Evolutionary conservation across 1,140 invertebrate species (phyloP), one percentile per base, ranked within the genome.

Genomic region (Drosophila nigrodunni): DNA sequence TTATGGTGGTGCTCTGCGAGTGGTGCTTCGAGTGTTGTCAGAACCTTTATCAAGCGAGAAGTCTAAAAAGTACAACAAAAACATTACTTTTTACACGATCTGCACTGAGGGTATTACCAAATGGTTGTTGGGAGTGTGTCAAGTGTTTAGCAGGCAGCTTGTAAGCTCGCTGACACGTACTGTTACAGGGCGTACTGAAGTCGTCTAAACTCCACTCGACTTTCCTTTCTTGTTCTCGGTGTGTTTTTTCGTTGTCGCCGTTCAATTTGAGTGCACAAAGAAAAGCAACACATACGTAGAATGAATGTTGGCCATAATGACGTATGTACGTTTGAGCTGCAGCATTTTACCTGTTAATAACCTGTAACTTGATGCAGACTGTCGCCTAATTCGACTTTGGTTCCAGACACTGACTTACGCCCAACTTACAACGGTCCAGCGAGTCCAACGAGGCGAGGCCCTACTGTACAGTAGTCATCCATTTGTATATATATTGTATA

Each of bases 201-300:
- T 30, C 25, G 25, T 30, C 3, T 5, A 0, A 30, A 30, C 25
- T 30, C 39, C 30, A 25, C 6, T 25, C 13, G 11, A 25, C 13
- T 13, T 54, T 35, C 11, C 50, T 54, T 64, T 60, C 21, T 52
- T 15, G 18, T 34, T 41, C 43, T 61, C 50, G 37, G 25, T 47
- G 15, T 9, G 25, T 30, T 30, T 5, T 60, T 5, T 54, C 13
- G 65, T 87, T 88, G 83, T 89, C 77, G 80, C 74, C 83, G 83
- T 88, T 88, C 83, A 59, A 75, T 75, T 74, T 67, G 80, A 88
- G 66, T 88, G 83, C 85, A 89, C 85, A 88, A 83, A 83, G 80
- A 88, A 88, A 87, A 87, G 83, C 79, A 83, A 65, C 18, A 43
- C 43, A 3, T 5, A 30, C 25, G 25, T 46, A 49, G 46, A 39